phyloP scores from a whole-genome alignment of 2,797 vertebrate species.

The Typhlichthys subterraneus region DNA sequence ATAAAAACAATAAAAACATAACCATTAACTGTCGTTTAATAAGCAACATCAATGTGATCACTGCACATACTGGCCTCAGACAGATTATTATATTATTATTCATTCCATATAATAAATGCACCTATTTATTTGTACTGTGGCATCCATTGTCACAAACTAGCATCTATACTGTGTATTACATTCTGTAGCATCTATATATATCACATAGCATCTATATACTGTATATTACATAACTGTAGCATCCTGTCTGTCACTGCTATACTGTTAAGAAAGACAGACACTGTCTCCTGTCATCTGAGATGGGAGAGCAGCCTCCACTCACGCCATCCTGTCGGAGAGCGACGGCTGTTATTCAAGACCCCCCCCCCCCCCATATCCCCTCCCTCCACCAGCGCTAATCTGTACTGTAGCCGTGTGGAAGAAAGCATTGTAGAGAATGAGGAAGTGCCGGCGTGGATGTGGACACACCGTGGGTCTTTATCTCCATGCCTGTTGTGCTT shows the following conservation, averaged over 20 bases:
- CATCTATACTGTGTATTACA: too few relatives aligned
- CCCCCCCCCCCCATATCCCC: conserved; percentile 33
- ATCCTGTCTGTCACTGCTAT: conserved; percentile 14
- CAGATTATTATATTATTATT: conserved; percentile 3
- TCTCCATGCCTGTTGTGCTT: conserved; percentile 3
- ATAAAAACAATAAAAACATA: too few relatives aligned
- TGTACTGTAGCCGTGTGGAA: conserved; percentile 59
- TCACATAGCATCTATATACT: too few relatives aligned
- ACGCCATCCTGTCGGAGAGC: conserved; percentile 59
- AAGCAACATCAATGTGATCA: too few relatives aligned
- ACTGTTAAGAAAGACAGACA: conserved; percentile 45
- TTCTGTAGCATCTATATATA: too few relatives aligned
- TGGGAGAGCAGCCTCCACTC: conserved; percentile 60
- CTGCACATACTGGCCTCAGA: too few relatives aligned
- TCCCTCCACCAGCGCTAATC: conserved; percentile 46
- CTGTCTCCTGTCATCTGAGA: conserved; percentile 66
- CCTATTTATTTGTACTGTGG: conserved; percentile 9
- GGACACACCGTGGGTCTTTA: conserved; percentile 16
- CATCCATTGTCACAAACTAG: too few relatives aligned
- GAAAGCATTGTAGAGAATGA: conserved; percentile 52
- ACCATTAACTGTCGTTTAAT: too few relatives aligned
- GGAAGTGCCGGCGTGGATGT: conserved; percentile 31
- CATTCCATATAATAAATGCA: conserved; percentile 29
- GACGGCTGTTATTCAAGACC: conserved; percentile 69
- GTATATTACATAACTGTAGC: not conserved